Base-by-base conservation (phyloP, 2,888 invertebrate species). In the Ashinkailepas kermadecensis region DNA sequence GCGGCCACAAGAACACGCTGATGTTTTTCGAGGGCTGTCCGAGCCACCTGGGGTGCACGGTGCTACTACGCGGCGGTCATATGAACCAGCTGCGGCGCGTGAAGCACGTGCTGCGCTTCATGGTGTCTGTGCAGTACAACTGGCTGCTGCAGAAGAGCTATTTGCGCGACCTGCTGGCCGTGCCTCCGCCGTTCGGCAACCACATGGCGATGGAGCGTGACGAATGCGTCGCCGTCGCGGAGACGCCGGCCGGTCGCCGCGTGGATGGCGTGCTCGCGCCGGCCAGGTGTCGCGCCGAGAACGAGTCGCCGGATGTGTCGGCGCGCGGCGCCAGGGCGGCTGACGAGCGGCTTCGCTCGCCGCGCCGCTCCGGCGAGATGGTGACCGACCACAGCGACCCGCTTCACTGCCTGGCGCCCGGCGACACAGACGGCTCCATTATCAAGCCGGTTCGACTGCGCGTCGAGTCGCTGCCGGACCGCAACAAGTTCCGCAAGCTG, bases 21-120 rank as follows among this genome's bases (percentile, higher is more conserved):
- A 95, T 99, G 95, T 94, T 94, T 85, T 93, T 98, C 85, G 97
- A 97, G 88, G 96, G 96, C 11, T 94, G 97, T 85, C 92, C 94
- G 0, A 92, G 92, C 86, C 92, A 94, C 85, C 89, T 96, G 2
- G 96, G 95, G 0, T 95, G 95, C 84, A 95, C 97, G 25, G 92
- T 98, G 78, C 88, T 97, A 7, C 88, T 99, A 4, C 91, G 96
- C n/a, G 90, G 90, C 4, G 91, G 91, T 0, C 89, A 90, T 0
- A 87, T 90, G 82, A 87, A 88, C n/a, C 96, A 97, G 86, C 89
- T 97, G 12, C 90, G 91, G 15, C 91, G 92, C 86, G 92, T 97
- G 0, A 97, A 98, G 87, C 92, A 91, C 85, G 93, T 97, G 0
- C 91, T 93, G 0, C 92, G 92, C 80, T 93, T 94, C 86, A 91